A percentile compares a stretch with the other conserved stretches of the same genome.
Conservation (phyloP, 2,797 vertebrate genomes). For the Parambassis ranga region DNA sequence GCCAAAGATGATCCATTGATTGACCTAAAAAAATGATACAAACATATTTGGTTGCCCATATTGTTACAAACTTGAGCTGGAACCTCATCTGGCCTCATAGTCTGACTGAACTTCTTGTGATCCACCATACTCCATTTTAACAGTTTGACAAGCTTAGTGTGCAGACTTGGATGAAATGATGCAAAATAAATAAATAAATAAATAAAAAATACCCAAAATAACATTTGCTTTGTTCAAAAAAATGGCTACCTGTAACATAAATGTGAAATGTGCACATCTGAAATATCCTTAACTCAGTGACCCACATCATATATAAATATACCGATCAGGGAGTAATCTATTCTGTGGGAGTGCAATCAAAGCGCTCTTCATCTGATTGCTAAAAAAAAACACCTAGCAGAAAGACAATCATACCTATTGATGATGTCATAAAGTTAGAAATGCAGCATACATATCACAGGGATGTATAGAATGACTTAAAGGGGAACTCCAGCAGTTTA, state of each 20-base stretch:
- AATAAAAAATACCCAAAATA: background rate
- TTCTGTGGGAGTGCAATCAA: constrained; percentile 22
- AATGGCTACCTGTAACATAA: constrained; percentile 23
- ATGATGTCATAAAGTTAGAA: constrained; percentile 7
- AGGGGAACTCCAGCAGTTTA: constrained; percentile 24
- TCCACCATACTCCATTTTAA: constrained; percentile 60
- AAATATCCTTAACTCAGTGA: constrained; percentile 30
- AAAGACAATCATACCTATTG: constrained; percentile 5
- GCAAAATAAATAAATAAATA: background rate
- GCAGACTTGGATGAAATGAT: constrained; percentile 32
- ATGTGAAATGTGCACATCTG: constrained; percentile 17
- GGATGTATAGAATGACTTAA: constrained; percentile 27
- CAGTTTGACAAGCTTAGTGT: constrained; percentile 55
- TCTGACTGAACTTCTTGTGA: constrained; percentile 28
- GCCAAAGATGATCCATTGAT: constrained; percentile 20
- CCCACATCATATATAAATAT: constrained; percentile 14
- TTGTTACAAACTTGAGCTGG: constrained; percentile 24
- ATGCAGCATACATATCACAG: constrained; percentile 43
- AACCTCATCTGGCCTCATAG: constrained; percentile 38
- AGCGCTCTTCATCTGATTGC: constrained; percentile 38
- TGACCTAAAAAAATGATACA: constrained; percentile 40
- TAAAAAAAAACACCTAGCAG: constrained; percentile 36
- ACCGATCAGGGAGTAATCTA: constrained; percentile 9
- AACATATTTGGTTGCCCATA: constrained; percentile 23
- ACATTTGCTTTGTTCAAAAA: background rate